These are phyloP conservation scores for Mustela nigripes DNA, from an alignment of 2,113 vertebrate species.

Conservation along the genomic window DNA sequence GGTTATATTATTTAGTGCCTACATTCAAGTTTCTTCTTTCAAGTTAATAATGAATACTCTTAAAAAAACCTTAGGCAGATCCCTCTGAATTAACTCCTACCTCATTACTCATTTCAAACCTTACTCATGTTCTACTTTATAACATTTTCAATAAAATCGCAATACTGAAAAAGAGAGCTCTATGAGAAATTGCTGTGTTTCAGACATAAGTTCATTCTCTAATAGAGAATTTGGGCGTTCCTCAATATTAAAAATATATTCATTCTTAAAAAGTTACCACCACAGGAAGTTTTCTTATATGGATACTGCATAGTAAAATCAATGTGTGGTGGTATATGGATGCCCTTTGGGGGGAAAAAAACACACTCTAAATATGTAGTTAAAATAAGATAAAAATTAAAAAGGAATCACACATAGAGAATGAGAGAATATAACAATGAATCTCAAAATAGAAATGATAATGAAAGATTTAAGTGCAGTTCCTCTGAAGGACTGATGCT, in stretches of 20 bases:
- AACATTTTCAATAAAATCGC: conserved; percentile 9
- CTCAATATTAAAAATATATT: conserved; percentile 40
- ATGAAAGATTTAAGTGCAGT: background rate
- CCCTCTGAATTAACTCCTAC: background rate
- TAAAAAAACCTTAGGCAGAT: background rate
- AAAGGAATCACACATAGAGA: background rate
- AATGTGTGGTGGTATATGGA: background rate
- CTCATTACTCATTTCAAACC: background rate
- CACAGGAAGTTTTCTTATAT: conserved; percentile 46
- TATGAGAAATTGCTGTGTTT: background rate
- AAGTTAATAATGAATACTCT: background rate
- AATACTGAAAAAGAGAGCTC: background rate
- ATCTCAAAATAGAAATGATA: background rate
- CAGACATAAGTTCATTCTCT: background rate
- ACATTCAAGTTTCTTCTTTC: background rate
- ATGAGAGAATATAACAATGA: background rate
- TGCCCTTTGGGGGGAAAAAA: background rate
- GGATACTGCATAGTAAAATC: background rate
- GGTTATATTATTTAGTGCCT: background rate
- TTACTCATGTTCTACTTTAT: background rate
- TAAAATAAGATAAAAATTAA: background rate
- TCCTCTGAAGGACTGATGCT: background rate
- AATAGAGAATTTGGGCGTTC: background rate
- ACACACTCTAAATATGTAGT: background rate
- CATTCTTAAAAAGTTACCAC: background rate